phyloP scores from a whole-genome alignment of 2,113 vertebrate species.

The Acrocephalus kingi region DNA sequence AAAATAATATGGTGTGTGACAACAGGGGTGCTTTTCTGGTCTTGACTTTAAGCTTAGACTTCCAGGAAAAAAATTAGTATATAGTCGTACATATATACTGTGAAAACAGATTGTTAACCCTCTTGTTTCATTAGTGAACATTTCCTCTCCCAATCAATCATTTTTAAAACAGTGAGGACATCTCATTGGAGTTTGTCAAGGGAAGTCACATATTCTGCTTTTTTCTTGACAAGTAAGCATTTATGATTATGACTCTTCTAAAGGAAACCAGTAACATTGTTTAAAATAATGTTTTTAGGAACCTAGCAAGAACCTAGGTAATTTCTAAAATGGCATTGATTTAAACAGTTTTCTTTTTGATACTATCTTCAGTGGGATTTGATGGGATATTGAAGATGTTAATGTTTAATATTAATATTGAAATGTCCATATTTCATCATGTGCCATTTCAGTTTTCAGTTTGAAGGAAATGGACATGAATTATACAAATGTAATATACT shows the following conservation, averaged over 20 bases:
- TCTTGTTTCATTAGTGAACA: background rate
- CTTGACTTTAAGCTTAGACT: background rate
- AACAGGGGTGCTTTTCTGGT: background rate
- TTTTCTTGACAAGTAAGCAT: background rate
- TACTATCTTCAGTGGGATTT: background rate
- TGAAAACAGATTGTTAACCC: background rate
- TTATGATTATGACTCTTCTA: background rate
- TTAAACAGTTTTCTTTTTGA: background rate
- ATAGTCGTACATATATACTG: background rate
- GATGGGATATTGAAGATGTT: background rate
- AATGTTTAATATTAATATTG: background rate
- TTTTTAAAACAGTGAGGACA: background rate
- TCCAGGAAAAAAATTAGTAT: background rate
- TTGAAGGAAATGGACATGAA: background rate
- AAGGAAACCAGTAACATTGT: background rate
- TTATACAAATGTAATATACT: conserved; percentile 8
- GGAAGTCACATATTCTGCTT: background rate
- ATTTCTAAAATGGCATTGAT: background rate
- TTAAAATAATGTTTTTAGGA: background rate
- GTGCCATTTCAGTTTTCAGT: background rate
- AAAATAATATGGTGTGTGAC: background rate
- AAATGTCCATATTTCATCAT: background rate
- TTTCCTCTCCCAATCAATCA: background rate
- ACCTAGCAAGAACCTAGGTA: background rate
- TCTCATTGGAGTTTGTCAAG: background rate